Conservation (phyloP, 2,113 vertebrate species). For the Pseudorectes ferrugineus region DNA sequence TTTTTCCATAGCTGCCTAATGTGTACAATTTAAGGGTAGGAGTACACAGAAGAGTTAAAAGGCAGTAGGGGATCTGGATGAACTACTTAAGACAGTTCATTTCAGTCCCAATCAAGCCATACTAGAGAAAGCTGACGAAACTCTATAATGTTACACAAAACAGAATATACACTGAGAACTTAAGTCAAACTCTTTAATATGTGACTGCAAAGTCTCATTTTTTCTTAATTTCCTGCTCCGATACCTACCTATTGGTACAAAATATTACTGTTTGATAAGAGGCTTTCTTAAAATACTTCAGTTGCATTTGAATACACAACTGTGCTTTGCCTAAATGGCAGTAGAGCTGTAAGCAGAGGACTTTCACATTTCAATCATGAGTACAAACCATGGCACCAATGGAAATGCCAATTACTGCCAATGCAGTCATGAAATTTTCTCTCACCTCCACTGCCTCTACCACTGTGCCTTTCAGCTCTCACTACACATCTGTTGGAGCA, state of each 20-base stretch:
- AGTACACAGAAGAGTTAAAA: background rate
- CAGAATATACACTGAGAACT: background rate
- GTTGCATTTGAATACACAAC: background rate
- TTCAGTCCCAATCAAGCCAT: background rate
- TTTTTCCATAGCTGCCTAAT: background rate
- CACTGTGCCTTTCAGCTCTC: background rate
- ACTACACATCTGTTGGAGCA: background rate
- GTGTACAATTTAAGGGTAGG: background rate
- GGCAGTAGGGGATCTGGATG: background rate
- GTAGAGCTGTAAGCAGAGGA: background rate
- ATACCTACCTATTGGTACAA: background rate
- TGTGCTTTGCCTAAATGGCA: background rate
- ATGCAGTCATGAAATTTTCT: background rate
- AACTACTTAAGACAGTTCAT: background rate
- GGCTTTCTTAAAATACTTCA: background rate
- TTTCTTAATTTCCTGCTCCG: background rate
- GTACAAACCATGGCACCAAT: fast-evolving
- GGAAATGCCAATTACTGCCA: background rate
- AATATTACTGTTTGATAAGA: background rate
- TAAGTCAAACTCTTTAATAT: background rate
- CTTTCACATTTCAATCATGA: background rate
- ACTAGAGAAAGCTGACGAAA: background rate
- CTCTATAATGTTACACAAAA: background rate
- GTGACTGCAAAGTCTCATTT: background rate
- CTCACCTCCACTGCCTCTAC: background rate